Evolutionary conservation across 2,113 vertebrate species (phyloP).

Genomic region (Anoura caudifer): DNA sequence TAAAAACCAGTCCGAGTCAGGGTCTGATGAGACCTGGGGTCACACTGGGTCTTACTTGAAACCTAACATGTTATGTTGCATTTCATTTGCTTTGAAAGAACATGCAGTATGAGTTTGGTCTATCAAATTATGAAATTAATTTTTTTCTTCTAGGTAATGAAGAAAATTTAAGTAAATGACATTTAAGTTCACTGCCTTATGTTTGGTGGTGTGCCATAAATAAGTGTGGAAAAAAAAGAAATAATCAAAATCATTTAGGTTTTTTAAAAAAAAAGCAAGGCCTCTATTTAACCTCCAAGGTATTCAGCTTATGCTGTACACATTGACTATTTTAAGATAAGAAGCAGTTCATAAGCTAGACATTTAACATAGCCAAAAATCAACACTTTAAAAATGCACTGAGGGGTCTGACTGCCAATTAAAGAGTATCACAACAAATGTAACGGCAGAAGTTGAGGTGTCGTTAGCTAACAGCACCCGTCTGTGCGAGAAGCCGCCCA

Average conservation of each 20-base stretch:
- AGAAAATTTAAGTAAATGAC: no score
- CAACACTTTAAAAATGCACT: not conserved
- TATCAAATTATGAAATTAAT: not conserved
- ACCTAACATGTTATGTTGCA: slow-evolving; percentile 39
- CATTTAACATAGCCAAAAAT: slow-evolving; percentile 7
- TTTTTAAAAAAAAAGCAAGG: slow-evolving; percentile 25
- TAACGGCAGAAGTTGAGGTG: slow-evolving; percentile 16
- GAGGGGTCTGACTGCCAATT: slow-evolving; percentile 1
- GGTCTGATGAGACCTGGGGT: not conserved
- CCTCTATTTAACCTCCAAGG: slow-evolving; percentile 42
- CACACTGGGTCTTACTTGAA: not conserved
- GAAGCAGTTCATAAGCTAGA: slow-evolving; percentile 9
- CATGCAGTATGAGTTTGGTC: slow-evolving; percentile 17
- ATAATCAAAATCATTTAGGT: not conserved
- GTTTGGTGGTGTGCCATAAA: no score
- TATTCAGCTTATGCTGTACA: not conserved
- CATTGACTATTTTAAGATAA: slow-evolving; percentile 39
- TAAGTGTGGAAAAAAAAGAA: no score
- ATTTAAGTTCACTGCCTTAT: no score
- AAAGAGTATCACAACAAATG: slow-evolving; percentile 4
- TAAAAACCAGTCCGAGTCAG: not conserved
- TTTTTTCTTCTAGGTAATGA: not conserved
- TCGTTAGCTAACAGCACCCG: slow-evolving; percentile 20
- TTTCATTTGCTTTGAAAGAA: slow-evolving; percentile 68
- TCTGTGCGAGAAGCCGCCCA: not conserved